These are phyloP conservation scores for Malurus leucopterus DNA, from an alignment of 2,797 vertebrate genomes.

Conservation along the genomic window DNA sequence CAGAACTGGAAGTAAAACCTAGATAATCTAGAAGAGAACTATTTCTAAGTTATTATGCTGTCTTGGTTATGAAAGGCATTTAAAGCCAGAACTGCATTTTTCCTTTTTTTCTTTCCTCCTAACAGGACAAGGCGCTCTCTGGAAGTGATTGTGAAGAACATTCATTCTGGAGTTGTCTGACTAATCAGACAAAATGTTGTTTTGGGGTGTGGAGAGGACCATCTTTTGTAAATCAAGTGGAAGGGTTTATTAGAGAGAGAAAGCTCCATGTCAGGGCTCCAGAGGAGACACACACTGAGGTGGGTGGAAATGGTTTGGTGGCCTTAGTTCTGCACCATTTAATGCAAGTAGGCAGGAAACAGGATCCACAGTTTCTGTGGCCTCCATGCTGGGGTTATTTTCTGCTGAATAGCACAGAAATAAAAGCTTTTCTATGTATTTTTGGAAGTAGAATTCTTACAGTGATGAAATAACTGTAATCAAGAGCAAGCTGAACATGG, in stretches of 20 bases:
- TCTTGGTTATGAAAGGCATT: not conserved
- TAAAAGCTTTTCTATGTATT: slow-evolving; percentile 52
- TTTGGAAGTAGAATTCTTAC: slow-evolving; percentile 47
- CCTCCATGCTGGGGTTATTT: slow-evolving; percentile 59
- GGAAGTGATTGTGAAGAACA: not conserved
- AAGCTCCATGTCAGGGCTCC: not conserved
- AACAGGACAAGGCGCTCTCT: not conserved
- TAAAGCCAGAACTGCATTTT: not conserved
- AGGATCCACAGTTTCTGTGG: slow-evolving; percentile 35
- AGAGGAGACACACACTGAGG: not conserved
- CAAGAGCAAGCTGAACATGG: slow-evolving; percentile 46
- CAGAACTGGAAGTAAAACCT: not conserved
- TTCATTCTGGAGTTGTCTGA: not conserved
- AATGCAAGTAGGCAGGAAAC: slow-evolving; percentile 16
- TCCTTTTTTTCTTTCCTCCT: not conserved
- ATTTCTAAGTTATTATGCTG: not conserved
- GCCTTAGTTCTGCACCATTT: not conserved
- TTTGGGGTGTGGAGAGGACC: not conserved
- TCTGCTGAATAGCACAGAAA: slow-evolving; percentile 53
- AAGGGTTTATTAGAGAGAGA: not conserved
- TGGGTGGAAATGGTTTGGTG: not conserved
- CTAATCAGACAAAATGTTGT: not conserved
- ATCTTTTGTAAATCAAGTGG: not conserved
- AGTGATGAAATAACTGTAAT: slow-evolving; percentile 58
- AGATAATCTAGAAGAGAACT: not conserved